Conservation (phyloP, 2,797 vertebrate species). For the Eulemur coronatus region DNA sequence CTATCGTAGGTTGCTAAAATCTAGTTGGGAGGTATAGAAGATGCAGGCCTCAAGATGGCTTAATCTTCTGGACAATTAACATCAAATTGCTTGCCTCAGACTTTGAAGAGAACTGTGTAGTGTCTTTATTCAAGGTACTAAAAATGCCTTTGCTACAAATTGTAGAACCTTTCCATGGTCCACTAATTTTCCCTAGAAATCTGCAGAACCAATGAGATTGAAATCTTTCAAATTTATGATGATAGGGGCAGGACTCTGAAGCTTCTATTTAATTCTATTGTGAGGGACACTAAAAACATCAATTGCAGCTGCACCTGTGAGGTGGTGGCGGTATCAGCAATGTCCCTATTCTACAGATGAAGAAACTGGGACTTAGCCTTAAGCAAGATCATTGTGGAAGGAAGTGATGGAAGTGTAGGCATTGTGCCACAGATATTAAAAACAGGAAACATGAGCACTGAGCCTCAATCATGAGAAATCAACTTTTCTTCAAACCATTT, state of each 20-base stretch:
- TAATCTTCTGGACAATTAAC: not conserved
- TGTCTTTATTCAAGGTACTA: not conserved
- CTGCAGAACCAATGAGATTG: not conserved
- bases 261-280: not conserved
- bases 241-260: not conserved
- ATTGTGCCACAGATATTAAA: not conserved
- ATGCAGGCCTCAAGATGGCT: not conserved
- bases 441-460: not conserved
- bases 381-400: not conserved
- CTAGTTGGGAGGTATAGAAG: not conserved
- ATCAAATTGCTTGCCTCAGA: not conserved
- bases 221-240: not conserved
- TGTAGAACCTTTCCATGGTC: not conserved
- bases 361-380: not conserved
- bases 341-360: not conserved
- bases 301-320: not conserved
- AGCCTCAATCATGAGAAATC: not conserved
- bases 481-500: not conserved
- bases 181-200: not conserved
- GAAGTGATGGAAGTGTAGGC: not conserved
- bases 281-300: not conserved
- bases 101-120: not conserved
- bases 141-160: not conserved
- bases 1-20: not conserved
- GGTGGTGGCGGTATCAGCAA: not conserved